Percentiles rank a stretch among this genome's conserved stretches.
These are phyloP conservation scores for Hydrolagus colliei DNA, from an alignment of 2,797 vertebrate species.

Conservation along the genomic window DNA sequence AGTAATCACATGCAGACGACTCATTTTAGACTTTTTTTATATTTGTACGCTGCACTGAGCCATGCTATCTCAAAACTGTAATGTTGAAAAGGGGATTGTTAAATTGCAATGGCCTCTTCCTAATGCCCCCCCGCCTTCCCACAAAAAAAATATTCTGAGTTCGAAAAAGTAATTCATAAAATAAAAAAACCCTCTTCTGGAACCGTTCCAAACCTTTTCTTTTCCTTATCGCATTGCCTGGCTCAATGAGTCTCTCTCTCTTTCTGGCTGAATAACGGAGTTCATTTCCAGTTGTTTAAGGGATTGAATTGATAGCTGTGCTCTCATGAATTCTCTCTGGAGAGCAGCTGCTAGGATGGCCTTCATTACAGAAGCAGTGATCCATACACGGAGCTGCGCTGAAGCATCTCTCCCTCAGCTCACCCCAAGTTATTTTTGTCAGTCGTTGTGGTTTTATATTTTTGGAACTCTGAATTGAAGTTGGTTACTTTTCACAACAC, in stretches of 20 bases:
- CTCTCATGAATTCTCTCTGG: background rate
- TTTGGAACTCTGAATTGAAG: too few relatives aligned
- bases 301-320: constrained; percentile 18
- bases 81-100: background rate
- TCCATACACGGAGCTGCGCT: too few relatives aligned
- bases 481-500: too few relatives aligned
- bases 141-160: background rate
- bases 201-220: background rate
- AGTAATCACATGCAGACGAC: background rate
- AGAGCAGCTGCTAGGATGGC: constrained; percentile 9
- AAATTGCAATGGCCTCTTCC: background rate
- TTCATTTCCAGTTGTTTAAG: constrained; percentile 8
- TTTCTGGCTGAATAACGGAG: background rate
- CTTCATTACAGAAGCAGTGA: constrained; percentile 19
- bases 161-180: background rate
- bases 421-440: constrained; percentile 17
- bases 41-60: background rate
- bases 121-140: too few relatives aligned
- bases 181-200: background rate
- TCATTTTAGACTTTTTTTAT: background rate
- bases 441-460: background rate
- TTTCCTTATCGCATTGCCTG: background rate
- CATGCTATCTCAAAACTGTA: too few relatives aligned
- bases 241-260: background rate
- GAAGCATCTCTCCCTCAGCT: background rate